phyloP scores from a whole-genome alignment of 2,113 vertebrate genomes.

The Oryzias woworae region DNA sequence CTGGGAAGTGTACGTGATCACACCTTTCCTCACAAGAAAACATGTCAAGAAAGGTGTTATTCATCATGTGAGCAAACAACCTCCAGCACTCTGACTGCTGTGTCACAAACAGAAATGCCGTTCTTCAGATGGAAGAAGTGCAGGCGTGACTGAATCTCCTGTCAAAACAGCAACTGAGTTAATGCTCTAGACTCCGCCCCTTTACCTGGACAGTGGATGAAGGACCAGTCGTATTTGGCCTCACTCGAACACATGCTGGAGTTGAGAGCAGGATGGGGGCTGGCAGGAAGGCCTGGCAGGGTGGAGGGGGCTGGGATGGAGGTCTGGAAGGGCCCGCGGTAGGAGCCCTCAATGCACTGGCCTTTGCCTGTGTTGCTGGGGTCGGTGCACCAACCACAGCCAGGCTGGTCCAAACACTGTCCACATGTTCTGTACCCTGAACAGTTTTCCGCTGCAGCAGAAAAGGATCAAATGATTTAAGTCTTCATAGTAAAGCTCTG shows the following conservation, averaged over 20 bases:
- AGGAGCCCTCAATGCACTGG: slow-evolving; percentile 92
- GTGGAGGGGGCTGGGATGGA: slow-evolving; percentile 74
- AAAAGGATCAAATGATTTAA: neutral
- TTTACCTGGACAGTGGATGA: slow-evolving; percentile 94
- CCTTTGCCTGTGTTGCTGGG: slow-evolving; percentile 93
- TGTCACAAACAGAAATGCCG: too few species aligned
- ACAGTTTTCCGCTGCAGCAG: slow-evolving; percentile 89
- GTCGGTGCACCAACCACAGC: slow-evolving; percentile 96
- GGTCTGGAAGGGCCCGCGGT: slow-evolving; percentile 86
- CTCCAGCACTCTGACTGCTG: too few species aligned
- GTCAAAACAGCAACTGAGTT: too few species aligned
- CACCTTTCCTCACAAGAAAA: too few species aligned
- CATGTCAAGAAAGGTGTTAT: too few species aligned
- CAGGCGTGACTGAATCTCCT: too few species aligned
- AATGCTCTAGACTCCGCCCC: too few species aligned
- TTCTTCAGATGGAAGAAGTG: too few species aligned
- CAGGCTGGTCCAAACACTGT: slow-evolving; percentile 93
- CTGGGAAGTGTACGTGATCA: too few species aligned
- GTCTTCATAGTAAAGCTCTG: too few species aligned
- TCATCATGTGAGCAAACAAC: too few species aligned
- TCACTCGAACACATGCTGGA: slow-evolving; percentile 86
- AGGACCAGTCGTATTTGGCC: slow-evolving; percentile 91
- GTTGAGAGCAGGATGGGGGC: slow-evolving; percentile 84
- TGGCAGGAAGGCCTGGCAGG: slow-evolving; percentile 82
- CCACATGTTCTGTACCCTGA: slow-evolving; percentile 93